Evolutionary conservation across 2,797 vertebrate species (phyloP), one percentile per base, ranked within the genome.

Genomic region (Brotula barbata): DNA sequence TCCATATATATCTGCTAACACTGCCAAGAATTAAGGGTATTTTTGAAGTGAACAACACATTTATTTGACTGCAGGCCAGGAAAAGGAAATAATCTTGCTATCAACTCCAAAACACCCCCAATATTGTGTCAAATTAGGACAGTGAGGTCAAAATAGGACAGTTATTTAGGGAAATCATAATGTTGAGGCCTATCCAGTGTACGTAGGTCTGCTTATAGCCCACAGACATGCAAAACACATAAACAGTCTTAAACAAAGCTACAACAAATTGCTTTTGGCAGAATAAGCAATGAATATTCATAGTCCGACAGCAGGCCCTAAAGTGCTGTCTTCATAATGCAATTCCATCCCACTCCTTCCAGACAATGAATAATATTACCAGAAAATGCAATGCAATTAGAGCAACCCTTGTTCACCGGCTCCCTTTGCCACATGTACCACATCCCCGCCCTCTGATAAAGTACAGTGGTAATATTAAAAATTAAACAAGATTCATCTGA

Each of bases 281-380:
- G 77, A 81, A 68, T 31, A 66, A 65, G 62, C 57, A 13, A 83
- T 84, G 81, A 86, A 87, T 88, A 88, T 85, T 89, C 82, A 88
- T 84, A 58, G 71, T 70, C 52, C 56, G 15, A 69, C 73, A 75
- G 84, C 77, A 65, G 80, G 78, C 79, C 78, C 79, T 77, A 70
- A 82, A 86, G 82, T 83, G 79, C 73, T 78, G 72, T 84, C 85
- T 81, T 77, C 77, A 80, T 87, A 82, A 87, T 85, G 74, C 78
- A 82, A 84, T 88, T 82, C 76, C 76, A 77, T 77, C 78, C 72
- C 78, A 84, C 75, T 85, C 72, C 85, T 84, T 82, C 75, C 85
- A 83, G 87, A 88, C 85, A 84, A 82, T 84, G 88, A 88, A 83
- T 82, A 83, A 86, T 85, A 88, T 85, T 80, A 83, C 68, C 54